Conservation (phyloP, 2,797 vertebrate genomes). For the Acipenser transmontanus region DNA sequence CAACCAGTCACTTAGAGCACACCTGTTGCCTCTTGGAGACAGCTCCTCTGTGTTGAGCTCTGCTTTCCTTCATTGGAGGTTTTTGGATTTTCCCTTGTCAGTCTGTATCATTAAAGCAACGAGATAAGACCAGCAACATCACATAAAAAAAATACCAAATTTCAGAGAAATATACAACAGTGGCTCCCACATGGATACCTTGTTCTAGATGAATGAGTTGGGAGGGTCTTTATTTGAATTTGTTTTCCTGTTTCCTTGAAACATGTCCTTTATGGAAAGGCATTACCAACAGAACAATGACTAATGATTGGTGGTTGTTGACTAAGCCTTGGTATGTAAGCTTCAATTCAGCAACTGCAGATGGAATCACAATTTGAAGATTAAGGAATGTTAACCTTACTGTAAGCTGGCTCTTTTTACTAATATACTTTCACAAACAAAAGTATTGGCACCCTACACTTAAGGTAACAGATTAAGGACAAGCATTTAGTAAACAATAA, state of each 20-base stretch:
- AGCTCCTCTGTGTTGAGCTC: slow-evolving; percentile 38
- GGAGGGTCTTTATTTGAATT: slow-evolving; percentile 8
- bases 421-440: no score
- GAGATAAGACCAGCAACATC: slow-evolving; percentile 26
- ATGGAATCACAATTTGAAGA: slow-evolving; percentile 3
- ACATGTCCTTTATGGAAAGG: slow-evolving; percentile 15
- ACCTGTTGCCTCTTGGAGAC: slow-evolving; percentile 31
- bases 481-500: no score
- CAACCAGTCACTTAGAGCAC: slow-evolving; percentile 41
- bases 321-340: slow-evolving; percentile 18
- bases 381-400: not conserved
- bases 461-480: no score
- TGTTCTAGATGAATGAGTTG: slow-evolving; percentile 6
- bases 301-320: slow-evolving; percentile 17
- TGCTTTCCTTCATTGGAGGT: slow-evolving; percentile 33
- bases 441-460: no score
- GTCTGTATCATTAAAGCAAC: slow-evolving; percentile 26
- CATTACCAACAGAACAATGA: slow-evolving; percentile 24
- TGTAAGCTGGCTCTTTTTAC: no score
- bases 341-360: slow-evolving; percentile 4
- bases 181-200: slow-evolving; percentile 22
- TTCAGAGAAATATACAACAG: slow-evolving; percentile 21
- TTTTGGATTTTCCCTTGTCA: slow-evolving; percentile 22
- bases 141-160: slow-evolving; percentile 15
- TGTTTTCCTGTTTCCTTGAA: slow-evolving; percentile 22